phyloP scores from a whole-genome alignment of 2,113 vertebrate genomes.

The Grus americana region DNA sequence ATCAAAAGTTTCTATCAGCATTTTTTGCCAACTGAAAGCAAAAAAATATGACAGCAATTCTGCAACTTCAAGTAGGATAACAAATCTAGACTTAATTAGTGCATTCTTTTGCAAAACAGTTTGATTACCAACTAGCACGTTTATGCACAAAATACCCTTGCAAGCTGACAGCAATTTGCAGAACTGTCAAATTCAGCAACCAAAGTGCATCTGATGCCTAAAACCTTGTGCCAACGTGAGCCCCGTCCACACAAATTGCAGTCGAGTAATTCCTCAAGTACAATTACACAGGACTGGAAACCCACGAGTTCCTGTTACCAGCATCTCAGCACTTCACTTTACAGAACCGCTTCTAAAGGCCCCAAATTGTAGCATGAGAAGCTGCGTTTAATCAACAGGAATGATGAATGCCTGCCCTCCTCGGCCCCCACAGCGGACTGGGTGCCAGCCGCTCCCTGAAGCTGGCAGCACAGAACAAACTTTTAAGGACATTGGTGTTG shows the following conservation, averaged over 20 bases:
- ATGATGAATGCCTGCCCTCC: not conserved
- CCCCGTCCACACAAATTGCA: not conserved
- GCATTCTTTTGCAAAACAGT: constrained; percentile 62
- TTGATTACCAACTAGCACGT: constrained; percentile 38
- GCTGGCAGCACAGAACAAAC: not conserved
- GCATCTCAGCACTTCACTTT: not conserved
- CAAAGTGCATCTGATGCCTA: constrained; percentile 2
- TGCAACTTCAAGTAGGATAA: constrained; percentile 62
- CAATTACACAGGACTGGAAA: not conserved
- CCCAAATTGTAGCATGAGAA: not conserved
- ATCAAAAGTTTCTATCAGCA: constrained; percentile 74
- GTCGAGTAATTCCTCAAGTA: not conserved
- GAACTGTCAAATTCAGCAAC: constrained; percentile 56
- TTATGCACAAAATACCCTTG: constrained; percentile 44
- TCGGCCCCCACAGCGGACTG: accelerated
- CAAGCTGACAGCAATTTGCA: constrained; percentile 65
- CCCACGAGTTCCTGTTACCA: not conserved
- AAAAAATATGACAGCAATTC: constrained; percentile 48
- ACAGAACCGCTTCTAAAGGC: not conserved
- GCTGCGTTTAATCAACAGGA: not conserved
- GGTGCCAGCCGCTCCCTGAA: not conserved
- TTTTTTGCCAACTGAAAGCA: constrained; percentile 54
- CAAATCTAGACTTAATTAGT: constrained; percentile 64
- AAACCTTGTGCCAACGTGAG: not conserved
- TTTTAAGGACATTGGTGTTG: not conserved